phyloP scores from a whole-genome alignment of 2,113 vertebrate species.

The Otocyon megalotis region DNA sequence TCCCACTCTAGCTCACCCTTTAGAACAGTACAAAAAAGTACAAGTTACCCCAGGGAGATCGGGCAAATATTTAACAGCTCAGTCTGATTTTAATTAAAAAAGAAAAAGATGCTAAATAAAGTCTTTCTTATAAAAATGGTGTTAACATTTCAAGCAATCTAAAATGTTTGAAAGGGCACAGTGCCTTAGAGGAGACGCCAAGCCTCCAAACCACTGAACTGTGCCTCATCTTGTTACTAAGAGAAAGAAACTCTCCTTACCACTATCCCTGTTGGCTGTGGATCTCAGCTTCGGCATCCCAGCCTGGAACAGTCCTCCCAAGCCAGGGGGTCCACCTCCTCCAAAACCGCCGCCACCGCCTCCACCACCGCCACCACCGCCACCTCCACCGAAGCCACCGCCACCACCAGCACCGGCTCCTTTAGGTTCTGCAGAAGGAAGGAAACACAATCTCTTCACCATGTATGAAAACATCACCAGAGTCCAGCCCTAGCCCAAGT shows the following conservation, averaged over 20 bases:
- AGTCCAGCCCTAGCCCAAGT: neutral
- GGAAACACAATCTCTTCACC: slow-evolving; percentile 40
- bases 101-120: neutral
- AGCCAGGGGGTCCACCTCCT: slow-evolving; percentile 88
- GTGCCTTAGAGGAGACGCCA: neutral
- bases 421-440: slow-evolving; percentile 93
- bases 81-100: neutral
- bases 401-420: slow-evolving; percentile 81
- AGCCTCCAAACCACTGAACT: neutral
- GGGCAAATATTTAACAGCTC: neutral
- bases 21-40: neutral
- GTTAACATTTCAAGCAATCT: neutral
- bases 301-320: slow-evolving; percentile 96
- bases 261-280: slow-evolving; percentile 89
- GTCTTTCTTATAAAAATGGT: neutral
- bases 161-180: slow-evolving; percentile 12
- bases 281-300: slow-evolving; percentile 97
- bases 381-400: slow-evolving; percentile 77
- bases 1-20: neutral
- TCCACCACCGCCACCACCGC: neutral
- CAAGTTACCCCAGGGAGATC: neutral
- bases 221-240: neutral
- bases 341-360: slow-evolving; percentile 81
- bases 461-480: neutral
- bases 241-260: slow-evolving; percentile 79